Percentiles rank a stretch among this genome's conserved stretches.
phyloP scores from a whole-genome alignment of 2,113 vertebrate genomes.

The Hystrix cristata region DNA sequence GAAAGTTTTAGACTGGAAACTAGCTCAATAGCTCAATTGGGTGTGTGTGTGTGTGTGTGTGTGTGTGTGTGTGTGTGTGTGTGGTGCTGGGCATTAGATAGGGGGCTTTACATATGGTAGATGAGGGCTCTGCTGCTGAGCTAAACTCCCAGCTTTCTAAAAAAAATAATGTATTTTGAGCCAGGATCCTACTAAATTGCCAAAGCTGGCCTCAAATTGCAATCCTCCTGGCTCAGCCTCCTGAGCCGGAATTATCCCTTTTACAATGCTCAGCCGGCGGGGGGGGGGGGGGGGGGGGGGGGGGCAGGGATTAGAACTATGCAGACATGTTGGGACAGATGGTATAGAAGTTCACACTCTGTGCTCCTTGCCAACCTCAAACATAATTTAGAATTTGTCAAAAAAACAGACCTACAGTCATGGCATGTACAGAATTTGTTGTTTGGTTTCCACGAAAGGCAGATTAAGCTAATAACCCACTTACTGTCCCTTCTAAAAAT shows the following conservation, averaged over 20 bases:
- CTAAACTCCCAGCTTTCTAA: background rate
- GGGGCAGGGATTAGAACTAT: background rate
- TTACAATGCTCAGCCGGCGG: background rate
- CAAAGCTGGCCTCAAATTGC: background rate
- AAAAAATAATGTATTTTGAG: background rate
- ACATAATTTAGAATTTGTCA: background rate
- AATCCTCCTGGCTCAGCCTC: background rate
- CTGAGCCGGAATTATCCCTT: background rate
- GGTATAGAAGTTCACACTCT: background rate
- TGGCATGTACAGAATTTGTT: background rate
- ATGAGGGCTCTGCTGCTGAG: background rate
- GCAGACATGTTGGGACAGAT: background rate
- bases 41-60: background rate
- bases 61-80: background rate
- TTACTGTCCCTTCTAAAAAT: background rate
- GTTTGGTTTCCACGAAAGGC: conserved; percentile 54
- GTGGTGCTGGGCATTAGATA: background rate
- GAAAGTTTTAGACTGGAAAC: conserved; percentile 23
- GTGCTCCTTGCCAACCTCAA: background rate
- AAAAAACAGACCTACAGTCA: background rate
- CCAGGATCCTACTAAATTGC: background rate
- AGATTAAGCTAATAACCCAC: conserved; percentile 6
- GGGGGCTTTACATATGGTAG: background rate
- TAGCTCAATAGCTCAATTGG: background rate
- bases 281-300: background rate